Base-by-base conservation (phyloP, 1,140 invertebrate species). In the Drosophila watanabei region DNA sequence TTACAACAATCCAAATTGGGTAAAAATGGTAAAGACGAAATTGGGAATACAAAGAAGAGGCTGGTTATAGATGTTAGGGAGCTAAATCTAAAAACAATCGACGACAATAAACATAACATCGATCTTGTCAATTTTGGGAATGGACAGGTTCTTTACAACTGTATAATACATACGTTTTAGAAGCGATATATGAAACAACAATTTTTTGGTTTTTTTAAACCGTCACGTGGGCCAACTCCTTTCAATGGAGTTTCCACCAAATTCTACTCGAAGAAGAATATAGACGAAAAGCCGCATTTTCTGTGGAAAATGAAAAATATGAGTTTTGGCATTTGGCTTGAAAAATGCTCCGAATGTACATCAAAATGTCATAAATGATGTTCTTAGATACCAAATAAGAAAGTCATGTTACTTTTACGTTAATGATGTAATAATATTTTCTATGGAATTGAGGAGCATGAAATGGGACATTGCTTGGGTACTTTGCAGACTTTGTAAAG, bases 11-110 rank as follows among this genome's bases (percentile, higher is more conserved):
- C n/a, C 32, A n/a, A 32, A 35, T 56, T 56, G 32, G 52, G 52
- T 56, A 51, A 51, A 0, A 51, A 32, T n/a, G 48, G 28, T n/a
- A 51, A n/a, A 58, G 37, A 39, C n/a, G 54, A 57, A 57, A 57
- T 9, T 14, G 13, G 54, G 18, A 57, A 57, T 24, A 57, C 14
- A 5, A 57, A 24, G 10, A 57, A 57, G 24, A 37, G 33, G 54
- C 4, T 37, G 18, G 54, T 57, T 10, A 57, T 37, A 14, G 54
- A 57, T 57, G 37, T 57, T 24, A 57, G 54, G 11, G 24, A 57
- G 18, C 18, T 58, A 1, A 58, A 57, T 24, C 28, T 48, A 33
- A 46, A 46, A 59, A 14, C 16, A n/a, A 9, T 30, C 2, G 28
- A 51, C 28, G 28, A 30, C 18, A 51, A 30, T 28, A 30, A 49